Evolutionary conservation across 2,113 vertebrate species (phyloP).

Genomic region (Leptocoma aspasia): DNA sequence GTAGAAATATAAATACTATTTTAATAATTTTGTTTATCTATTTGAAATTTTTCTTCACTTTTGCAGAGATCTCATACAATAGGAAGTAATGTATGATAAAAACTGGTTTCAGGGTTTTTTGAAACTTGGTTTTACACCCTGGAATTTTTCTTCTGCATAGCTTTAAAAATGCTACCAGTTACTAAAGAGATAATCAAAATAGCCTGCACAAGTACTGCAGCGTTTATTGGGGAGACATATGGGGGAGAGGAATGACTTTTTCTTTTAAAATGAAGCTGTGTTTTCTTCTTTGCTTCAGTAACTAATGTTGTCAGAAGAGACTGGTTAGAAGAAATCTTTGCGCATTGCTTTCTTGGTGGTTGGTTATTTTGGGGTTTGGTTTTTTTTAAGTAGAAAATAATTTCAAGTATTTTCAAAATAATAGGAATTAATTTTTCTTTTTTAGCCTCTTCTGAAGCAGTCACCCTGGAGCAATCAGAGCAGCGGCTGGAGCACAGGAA

Average conservation of each 20-base stretch:
- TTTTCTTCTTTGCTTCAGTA: neutral
- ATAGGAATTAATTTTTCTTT: conserved; percentile 1
- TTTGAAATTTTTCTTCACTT: neutral
- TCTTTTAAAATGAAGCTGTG: neutral
- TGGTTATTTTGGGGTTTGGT: neutral
- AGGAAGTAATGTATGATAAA: neutral
- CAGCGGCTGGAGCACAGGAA: conserved; percentile 90
- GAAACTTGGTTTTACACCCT: neutral
- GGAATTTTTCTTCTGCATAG: neutral
- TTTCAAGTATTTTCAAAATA: neutral
- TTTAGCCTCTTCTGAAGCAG: conserved; percentile 92
- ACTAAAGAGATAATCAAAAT: neutral
- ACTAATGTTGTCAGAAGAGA: neutral
- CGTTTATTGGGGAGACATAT: neutral
- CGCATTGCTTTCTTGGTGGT: neutral
- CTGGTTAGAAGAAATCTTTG: neutral
- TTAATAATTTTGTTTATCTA: neutral
- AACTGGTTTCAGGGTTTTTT: neutral
- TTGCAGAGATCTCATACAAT: neutral
- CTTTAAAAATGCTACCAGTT: neutral
- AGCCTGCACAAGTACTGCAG: neutral
- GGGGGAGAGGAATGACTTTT: neutral
- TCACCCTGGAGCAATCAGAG: conserved; percentile 95
- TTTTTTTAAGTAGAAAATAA: neutral
- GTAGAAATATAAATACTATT: neutral